Conservation (phyloP, 2,888 invertebrate species). For the Macropis europaea region DNA sequence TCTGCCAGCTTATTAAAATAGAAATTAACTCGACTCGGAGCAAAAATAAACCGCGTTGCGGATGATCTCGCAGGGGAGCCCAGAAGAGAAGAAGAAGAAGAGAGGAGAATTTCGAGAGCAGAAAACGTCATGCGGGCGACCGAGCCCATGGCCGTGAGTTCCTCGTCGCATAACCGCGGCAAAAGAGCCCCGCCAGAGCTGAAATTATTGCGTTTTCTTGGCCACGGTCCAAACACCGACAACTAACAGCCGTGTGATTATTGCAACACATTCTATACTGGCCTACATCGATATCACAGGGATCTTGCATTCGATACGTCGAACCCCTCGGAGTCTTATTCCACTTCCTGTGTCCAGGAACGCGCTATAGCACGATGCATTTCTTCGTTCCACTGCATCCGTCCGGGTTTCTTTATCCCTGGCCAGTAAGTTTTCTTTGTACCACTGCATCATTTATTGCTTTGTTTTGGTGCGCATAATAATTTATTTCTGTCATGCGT, state of each 20-base stretch:
- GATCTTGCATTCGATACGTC: slow-evolving; percentile 6
- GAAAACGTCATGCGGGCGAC: slow-evolving; percentile 30
- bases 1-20: background rate
- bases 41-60: background rate
- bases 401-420: too few relatives aligned
- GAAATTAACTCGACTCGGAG: background rate
- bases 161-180: slow-evolving; percentile 55
- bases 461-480: too few relatives aligned
- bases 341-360: background rate
- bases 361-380: background rate
- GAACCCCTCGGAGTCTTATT: background rate
- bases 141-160: slow-evolving; percentile 64
- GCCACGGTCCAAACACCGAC: slow-evolving; percentile 64
- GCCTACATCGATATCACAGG: slow-evolving; percentile 56
- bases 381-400: too few relatives aligned
- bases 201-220: slow-evolving; percentile 73
- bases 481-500: too few relatives aligned
- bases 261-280: slow-evolving; percentile 64
- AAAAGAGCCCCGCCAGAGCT: slow-evolving; percentile 61
- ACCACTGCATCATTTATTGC: too few relatives aligned
- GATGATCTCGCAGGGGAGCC: background rate
- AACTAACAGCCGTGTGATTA: slow-evolving; percentile 59
- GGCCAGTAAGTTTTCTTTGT: too few relatives aligned
- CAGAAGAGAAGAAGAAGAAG: background rate
- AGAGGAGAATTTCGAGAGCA: slow-evolving; percentile 38